phyloP scores from a whole-genome alignment of 2,113 vertebrate species.

The Caranx melampygus region DNA sequence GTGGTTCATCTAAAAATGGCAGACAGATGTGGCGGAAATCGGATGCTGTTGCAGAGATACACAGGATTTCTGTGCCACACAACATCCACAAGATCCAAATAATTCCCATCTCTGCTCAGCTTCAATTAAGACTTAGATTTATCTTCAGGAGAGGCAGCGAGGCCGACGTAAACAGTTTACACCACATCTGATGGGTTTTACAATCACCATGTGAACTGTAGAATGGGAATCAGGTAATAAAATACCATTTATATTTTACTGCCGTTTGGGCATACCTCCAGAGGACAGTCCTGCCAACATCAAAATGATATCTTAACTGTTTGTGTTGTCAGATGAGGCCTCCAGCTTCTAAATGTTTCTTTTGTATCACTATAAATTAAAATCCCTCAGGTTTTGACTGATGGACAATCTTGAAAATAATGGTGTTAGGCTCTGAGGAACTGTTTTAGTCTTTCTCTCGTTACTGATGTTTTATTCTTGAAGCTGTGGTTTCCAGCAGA shows the following conservation, averaged over 20 bases:
- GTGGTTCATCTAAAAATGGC: slow-evolving; percentile 62
- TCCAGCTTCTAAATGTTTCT: background rate
- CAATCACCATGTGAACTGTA: slow-evolving; percentile 21
- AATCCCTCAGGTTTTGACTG: background rate
- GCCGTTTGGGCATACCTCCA: slow-evolving; percentile 46
- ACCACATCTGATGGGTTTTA: slow-evolving; percentile 44
- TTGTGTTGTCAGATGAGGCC: slow-evolving; percentile 11
- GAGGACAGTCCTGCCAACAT: slow-evolving; percentile 25
- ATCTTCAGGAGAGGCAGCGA: slow-evolving; percentile 11
- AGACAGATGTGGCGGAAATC: slow-evolving; percentile 56
- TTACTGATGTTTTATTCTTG: background rate
- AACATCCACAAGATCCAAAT: slow-evolving; percentile 2
- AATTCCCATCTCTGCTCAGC: slow-evolving; percentile 30
- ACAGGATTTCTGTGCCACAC: slow-evolving; percentile 2
- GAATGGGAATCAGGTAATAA: slow-evolving; percentile 43
- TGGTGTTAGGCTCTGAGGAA: background rate
- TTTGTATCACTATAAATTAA: background rate
- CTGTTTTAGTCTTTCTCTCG: background rate
- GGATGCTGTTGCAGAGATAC: slow-evolving; percentile 35
- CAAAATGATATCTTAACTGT: background rate
- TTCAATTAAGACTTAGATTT: slow-evolving; percentile 42
- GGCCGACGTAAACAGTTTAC: slow-evolving; percentile 48
- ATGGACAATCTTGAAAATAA: background rate
- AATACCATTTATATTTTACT: slow-evolving; percentile 57
- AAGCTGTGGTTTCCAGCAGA: background rate